These are phyloP conservation scores for Azemiops feae DNA, from an alignment of 2,113 vertebrate species.

Conservation along the genomic window DNA sequence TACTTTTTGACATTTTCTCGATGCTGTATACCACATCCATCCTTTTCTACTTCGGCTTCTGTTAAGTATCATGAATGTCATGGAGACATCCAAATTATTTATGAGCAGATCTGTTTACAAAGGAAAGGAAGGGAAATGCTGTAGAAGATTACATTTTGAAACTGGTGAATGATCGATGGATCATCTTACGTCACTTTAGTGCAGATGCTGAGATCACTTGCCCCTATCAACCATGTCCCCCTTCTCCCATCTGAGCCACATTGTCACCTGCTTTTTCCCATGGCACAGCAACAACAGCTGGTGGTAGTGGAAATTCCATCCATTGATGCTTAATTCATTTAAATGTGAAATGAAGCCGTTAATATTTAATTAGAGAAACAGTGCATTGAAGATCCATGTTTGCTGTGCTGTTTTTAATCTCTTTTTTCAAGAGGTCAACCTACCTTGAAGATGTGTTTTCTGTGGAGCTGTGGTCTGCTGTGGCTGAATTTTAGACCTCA, in stretches of 20 bases:
- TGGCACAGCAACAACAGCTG: slow-evolving; percentile 71
- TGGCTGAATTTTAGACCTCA: slow-evolving; percentile 90
- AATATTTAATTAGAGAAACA: slow-evolving; percentile 80
- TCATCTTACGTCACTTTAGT: slow-evolving; percentile 69
- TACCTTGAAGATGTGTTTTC: slow-evolving; percentile 92
- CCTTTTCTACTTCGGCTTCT: slow-evolving; percentile 79
- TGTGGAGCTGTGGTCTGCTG: slow-evolving; percentile 79
- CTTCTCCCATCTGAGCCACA: slow-evolving; percentile 44
- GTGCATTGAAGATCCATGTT: slow-evolving; percentile 72
- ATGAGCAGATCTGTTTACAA: slow-evolving; percentile 76
- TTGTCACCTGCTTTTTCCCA: slow-evolving; percentile 71
- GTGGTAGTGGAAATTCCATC: slow-evolving; percentile 66
- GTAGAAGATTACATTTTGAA: slow-evolving; percentile 72
- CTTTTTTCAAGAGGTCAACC: slow-evolving; percentile 81
- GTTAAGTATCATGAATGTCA: slow-evolving; percentile 77
- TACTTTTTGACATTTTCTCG: slow-evolving; percentile 74
- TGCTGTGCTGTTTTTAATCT: slow-evolving; percentile 70
- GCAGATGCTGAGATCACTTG: slow-evolving; percentile 59
- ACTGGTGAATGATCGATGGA: slow-evolving; percentile 48
- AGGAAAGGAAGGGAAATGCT: slow-evolving; percentile 51
- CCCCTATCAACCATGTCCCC: not conserved
- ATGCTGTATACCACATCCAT: slow-evolving; percentile 69
- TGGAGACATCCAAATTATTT: slow-evolving; percentile 78
- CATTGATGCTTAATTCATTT: slow-evolving; percentile 75
- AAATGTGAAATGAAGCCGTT: slow-evolving; percentile 81